phyloP scores from a whole-genome alignment of 2,113 vertebrate species.

The Lipophrys pholis region DNA sequence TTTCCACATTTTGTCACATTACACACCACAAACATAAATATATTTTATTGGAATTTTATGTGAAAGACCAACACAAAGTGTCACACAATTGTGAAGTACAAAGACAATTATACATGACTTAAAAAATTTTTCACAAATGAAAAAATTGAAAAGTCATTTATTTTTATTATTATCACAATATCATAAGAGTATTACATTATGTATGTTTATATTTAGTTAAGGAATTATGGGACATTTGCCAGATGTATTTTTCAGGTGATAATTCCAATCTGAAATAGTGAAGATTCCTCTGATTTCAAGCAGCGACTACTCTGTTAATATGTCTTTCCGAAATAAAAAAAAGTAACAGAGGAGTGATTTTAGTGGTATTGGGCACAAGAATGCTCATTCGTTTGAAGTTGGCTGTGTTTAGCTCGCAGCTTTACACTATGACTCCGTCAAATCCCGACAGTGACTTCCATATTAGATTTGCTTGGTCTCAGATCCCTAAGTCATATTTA shows the following conservation, averaged over 20 bases:
- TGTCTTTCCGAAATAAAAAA: conserved; percentile 26
- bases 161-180: conserved; percentile 14
- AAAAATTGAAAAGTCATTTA: too few relatives aligned
- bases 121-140: too few relatives aligned
- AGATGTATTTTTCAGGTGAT: neutral
- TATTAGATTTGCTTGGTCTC: conserved; percentile 66
- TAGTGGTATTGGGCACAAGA: conserved; percentile 41
- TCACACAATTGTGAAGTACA: too few relatives aligned
- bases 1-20: too few relatives aligned
- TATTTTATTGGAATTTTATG: too few relatives aligned
- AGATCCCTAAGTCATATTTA: conserved; percentile 64
- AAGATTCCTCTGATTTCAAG: conserved; percentile 3
- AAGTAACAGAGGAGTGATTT: conserved; percentile 8
- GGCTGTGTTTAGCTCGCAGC: conserved; percentile 49
- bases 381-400: conserved; percentile 44
- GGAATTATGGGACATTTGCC: neutral
- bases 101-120: too few relatives aligned
- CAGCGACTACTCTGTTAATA: conserved; percentile 30
- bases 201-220: neutral
- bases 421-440: conserved; percentile 53
- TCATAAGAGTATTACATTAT: neutral
- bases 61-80: too few relatives aligned
- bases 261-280: neutral
- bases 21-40: too few relatives aligned
- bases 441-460: conserved; percentile 67